A percentile compares a stretch with the other conserved stretches of the same genome.
phyloP scores from a whole-genome alignment of 2,888 invertebrate species.

The Subacronicta megacephala region DNA sequence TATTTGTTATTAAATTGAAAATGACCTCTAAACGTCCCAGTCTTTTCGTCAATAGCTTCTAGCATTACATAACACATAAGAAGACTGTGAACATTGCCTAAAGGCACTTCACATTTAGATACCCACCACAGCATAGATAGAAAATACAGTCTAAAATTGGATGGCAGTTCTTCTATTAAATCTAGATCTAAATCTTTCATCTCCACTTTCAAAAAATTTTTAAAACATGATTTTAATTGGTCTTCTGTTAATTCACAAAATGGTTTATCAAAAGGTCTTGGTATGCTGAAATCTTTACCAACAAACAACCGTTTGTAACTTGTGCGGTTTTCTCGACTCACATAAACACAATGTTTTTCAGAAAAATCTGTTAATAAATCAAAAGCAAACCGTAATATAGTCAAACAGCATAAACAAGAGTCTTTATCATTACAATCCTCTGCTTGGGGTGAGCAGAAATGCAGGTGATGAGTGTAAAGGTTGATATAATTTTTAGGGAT shows the following conservation, averaged over 20 bases:
- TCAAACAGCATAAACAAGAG: slow-evolving; percentile 89
- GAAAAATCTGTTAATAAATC: slow-evolving; percentile 81
- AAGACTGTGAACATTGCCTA: slow-evolving; percentile 89
- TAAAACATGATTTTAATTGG: slow-evolving; percentile 77
- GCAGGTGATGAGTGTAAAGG: slow-evolving; percentile 90
- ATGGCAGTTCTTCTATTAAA: slow-evolving; percentile 83
- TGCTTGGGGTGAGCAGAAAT: slow-evolving; percentile 92
- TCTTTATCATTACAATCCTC: slow-evolving; percentile 91
- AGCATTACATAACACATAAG: slow-evolving; percentile 89
- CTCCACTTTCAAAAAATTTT: slow-evolving; percentile 82
- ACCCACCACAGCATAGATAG: slow-evolving; percentile 91
- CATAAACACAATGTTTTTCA: slow-evolving; percentile 74
- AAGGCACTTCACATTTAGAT: slow-evolving; percentile 75
- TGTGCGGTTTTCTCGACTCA: slow-evolving; percentile 74
- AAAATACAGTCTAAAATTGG: slow-evolving; percentile 90
- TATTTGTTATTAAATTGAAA: slow-evolving; percentile 84
- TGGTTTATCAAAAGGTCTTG: slow-evolving; percentile 64
- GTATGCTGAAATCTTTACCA: slow-evolving; percentile 64
- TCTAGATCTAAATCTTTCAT: slow-evolving; percentile 74
- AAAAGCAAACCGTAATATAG: slow-evolving; percentile 91
- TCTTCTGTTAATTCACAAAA: slow-evolving; percentile 69
- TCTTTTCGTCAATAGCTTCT: slow-evolving; percentile 89
- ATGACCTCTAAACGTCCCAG: slow-evolving; percentile 87
- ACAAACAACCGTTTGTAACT: slow-evolving; percentile 72
- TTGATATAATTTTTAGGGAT: slow-evolving; percentile 92